Evolutionary conservation across 2,113 vertebrate species (phyloP).

Genomic region (Glaucomys volans): DNA sequence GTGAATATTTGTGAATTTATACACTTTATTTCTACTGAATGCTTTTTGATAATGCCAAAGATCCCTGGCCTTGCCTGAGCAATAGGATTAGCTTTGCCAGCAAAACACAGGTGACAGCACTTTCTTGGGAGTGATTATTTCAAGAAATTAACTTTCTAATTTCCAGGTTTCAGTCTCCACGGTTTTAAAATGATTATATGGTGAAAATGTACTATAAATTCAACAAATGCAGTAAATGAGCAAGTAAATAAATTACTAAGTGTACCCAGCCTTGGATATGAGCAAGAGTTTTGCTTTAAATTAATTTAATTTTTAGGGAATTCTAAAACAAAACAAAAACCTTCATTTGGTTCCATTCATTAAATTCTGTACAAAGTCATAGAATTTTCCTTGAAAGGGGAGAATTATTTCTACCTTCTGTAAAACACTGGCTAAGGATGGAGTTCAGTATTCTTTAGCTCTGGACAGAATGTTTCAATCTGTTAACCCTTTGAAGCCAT

Average conservation of each 20-base stretch:
- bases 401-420: not conserved
- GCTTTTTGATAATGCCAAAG: conserved; percentile 48
- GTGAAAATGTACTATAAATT: not conserved
- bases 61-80: not conserved
- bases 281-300: not conserved
- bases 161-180: not conserved
- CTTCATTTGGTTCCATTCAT: not conserved
- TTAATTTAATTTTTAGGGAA: conserved; percentile 4
- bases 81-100: conserved; percentile 6
- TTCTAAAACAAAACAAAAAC: conserved; percentile 47
- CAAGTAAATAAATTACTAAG: not conserved
- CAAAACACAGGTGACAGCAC: not conserved
- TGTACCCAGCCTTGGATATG: not conserved
- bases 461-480: not conserved
- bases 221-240: not conserved
- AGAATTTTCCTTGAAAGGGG: not conserved
- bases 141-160: not conserved
- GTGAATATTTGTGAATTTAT: not conserved
- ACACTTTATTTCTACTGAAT: not conserved
- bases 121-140: not conserved
- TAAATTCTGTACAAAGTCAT: not conserved
- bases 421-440: not conserved
- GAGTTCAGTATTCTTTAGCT: not conserved
- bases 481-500: not conserved
- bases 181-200: not conserved